These are phyloP conservation scores for Schizaphis graminum DNA, from an alignment of 2,888 invertebrate genomes.

Conservation along the genomic window DNA sequence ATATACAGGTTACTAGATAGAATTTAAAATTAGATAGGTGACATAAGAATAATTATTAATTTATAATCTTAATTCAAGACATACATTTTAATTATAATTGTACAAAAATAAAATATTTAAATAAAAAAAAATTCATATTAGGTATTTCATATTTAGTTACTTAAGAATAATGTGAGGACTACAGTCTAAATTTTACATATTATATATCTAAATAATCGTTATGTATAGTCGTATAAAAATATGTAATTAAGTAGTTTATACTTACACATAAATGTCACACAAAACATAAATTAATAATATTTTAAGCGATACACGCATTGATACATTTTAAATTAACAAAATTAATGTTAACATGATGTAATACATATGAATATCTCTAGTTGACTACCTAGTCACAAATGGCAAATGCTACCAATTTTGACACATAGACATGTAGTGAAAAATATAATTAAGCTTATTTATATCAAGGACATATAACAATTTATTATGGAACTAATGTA, in stretches of 20 bases:
- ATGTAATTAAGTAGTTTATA: background rate
- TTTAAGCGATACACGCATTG: background rate
- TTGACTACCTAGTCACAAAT: background rate
- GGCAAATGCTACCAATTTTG: background rate
- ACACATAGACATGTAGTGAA: background rate
- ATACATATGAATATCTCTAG: background rate
- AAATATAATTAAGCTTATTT: background rate
- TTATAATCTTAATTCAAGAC: background rate
- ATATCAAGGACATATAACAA: conserved; percentile 1
- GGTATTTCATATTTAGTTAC: background rate
- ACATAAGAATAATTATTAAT: background rate
- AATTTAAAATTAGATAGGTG: background rate
- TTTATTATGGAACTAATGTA: background rate
- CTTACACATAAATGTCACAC: background rate
- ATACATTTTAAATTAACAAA: conserved; percentile 8
- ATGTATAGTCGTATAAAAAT: background rate
- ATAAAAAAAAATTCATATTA: background rate
- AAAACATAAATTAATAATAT: background rate
- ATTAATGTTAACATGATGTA: background rate
- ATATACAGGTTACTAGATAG: background rate
- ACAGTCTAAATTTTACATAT: background rate
- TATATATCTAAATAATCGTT: background rate
- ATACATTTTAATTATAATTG: background rate
- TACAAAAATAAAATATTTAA: background rate
- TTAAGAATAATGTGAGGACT: background rate